Evolutionary conservation across 2,797 vertebrate species (phyloP), one percentile per base, ranked within the genome.

Genomic region (Chrosomus eos): DNA sequence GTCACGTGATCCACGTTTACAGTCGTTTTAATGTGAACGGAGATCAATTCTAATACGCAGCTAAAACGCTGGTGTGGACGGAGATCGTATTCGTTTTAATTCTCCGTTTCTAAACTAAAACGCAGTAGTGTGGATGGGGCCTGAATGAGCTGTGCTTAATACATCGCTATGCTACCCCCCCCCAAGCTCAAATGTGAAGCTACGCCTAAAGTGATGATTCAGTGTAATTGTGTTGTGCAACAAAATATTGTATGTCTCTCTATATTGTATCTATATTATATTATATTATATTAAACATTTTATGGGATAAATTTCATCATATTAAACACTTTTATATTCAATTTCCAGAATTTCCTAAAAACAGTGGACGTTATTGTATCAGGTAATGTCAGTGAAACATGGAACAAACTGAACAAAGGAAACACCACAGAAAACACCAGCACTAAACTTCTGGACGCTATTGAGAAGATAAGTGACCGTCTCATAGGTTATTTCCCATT

Each of bases 261-360:
- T 43, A 43, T 43, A 43, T 43, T 43, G 3, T 11, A 43, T 43
- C 38, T 43, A 2, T 40, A 9, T 40, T 40, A 40, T 40, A 40
- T 40, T 40, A 40, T 40, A 40, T 40, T 36, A 23, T 14, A 43
- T 51, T 10, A 2, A 26, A 51, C 18, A 74, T 33, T 74, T 53
- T 31, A 23, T 51, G 5, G 18, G 48, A 53, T 10, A 33, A 8
- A 38, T n/a, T 8, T 76, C 0, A 58, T 55, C 10, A 38, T 58
- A 8, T 26, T 26, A 26, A 62, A 62, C 11, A 13, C 13, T 40
- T n/a, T 4, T 60, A 14, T 33, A 6, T 62, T 73, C 2, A 82
- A 85, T 55, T 92, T 93, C 5, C 92, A 98, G 97, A 3, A 93
- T 74, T 88, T 98, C 64, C 93, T 98, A 23, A 62, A 88, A 21